Percentiles rank a stretch among this genome's conserved stretches.
phyloP scores from a whole-genome alignment of 1,140 invertebrate species.

The Chymomyza costata region DNA sequence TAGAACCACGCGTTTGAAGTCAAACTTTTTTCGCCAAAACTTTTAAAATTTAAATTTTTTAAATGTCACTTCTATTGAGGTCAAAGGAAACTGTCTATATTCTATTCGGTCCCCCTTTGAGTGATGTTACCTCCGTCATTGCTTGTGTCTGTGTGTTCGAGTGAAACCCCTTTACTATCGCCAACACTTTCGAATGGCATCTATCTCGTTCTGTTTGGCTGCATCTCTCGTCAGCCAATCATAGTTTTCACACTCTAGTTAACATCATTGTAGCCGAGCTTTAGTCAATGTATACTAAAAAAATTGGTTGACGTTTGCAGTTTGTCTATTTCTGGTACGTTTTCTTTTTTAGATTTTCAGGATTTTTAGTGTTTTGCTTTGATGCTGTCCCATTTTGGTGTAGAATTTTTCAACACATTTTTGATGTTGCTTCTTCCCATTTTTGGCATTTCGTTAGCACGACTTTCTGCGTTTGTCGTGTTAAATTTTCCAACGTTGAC shows the following conservation, averaged over 20 bases:
- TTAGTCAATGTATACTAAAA: slow-evolving; percentile 38
- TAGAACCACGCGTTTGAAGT: too few relatives aligned
- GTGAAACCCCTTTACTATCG: background rate
- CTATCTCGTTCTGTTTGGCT: slow-evolving; percentile 7
- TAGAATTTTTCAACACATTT: slow-evolving; percentile 54
- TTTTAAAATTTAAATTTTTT: too few relatives aligned
- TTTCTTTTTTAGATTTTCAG: background rate
- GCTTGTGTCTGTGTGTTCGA: background rate
- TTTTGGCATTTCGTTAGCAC: slow-evolving; percentile 34
- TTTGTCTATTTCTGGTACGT: slow-evolving; percentile 34
- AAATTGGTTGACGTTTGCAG: slow-evolving; percentile 61
- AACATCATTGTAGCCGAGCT: slow-evolving; percentile 69
- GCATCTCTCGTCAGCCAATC: slow-evolving; percentile 56
- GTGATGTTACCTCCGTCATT: too few relatives aligned
- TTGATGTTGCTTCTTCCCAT: slow-evolving; percentile 20
- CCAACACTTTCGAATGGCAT: slow-evolving; percentile 6
- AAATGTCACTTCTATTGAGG: too few relatives aligned
- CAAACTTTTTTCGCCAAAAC: too few relatives aligned
- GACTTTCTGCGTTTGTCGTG: slow-evolving; percentile 47
- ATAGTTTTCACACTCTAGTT: slow-evolving; percentile 73
- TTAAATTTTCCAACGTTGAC: slow-evolving; percentile 49
- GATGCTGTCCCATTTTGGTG: slow-evolving; percentile 18
- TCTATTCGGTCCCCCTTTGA: too few relatives aligned
- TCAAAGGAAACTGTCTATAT: too few relatives aligned
- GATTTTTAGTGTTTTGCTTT: too few relatives aligned